These are phyloP conservation scores for Archilochus colubris DNA, from an alignment of 2,113 vertebrate genomes.

Conservation along the genomic window DNA sequence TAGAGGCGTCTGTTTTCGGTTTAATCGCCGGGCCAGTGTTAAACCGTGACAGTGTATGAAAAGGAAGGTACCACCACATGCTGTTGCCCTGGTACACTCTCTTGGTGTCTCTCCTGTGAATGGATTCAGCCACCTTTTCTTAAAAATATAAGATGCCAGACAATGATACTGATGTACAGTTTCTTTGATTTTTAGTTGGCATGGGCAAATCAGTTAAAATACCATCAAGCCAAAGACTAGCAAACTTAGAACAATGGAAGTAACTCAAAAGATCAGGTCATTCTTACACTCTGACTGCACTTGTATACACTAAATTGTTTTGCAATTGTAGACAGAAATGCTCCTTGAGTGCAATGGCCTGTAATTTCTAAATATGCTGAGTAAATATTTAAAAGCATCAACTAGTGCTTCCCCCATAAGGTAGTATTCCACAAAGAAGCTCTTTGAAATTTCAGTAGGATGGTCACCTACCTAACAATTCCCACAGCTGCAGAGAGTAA, in stretches of 20 bases:
- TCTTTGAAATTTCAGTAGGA: constrained; percentile 58
- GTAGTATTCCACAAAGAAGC: constrained; percentile 37
- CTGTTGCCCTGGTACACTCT: background rate
- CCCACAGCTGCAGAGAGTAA: background rate
- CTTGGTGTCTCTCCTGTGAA: background rate
- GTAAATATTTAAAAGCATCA: constrained; percentile 45
- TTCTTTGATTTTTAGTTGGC: background rate
- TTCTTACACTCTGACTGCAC: background rate
- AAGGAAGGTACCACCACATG: background rate
- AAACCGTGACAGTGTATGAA: too few species aligned
- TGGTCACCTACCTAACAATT: background rate
- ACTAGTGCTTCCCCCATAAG: constrained; percentile 25
- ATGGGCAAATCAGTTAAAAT: background rate
- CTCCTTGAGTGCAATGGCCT: constrained; percentile 23
- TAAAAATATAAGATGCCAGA: background rate
- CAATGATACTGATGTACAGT: background rate
- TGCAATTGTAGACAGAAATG: constrained; percentile 46
- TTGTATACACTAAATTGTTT: background rate
- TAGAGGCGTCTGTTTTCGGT: too few species aligned
- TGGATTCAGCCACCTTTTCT: background rate
- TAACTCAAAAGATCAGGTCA: background rate
- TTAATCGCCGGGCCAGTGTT: too few species aligned
- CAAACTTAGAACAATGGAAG: background rate
- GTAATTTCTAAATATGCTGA: constrained; percentile 57
- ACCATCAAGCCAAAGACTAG: background rate